These are phyloP conservation scores for Emydura subglobosa DNA, from an alignment of 2,113 vertebrate genomes.

Conservation along the genomic window DNA sequence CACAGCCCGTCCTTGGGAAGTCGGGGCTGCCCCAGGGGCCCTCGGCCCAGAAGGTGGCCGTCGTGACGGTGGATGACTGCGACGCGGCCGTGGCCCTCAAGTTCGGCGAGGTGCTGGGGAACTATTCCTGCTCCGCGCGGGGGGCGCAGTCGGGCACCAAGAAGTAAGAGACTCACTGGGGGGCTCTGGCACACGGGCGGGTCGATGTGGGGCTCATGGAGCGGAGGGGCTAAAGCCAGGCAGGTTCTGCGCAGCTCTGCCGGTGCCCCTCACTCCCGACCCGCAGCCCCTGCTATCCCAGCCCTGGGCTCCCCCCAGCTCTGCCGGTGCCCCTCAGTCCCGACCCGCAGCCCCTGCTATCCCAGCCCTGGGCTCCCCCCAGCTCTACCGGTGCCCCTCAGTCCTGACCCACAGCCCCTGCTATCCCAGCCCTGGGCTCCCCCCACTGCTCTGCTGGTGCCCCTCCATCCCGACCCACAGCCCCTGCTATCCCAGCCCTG, in stretches of 20 bases:
- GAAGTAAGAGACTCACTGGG: conserved; percentile 81
- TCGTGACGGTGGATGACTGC: conserved; percentile 92
- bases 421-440: not conserved
- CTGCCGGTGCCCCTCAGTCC: too few species aligned
- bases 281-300: not conserved
- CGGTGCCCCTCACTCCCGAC: not conserved
- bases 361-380: not conserved
- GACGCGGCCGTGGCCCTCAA: conserved; percentile 89
- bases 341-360: not conserved
- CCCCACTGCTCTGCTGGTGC: not conserved
- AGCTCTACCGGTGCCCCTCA: not conserved
- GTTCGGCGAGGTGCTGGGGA: conserved; percentile 88
- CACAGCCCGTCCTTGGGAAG: conserved; percentile 88
- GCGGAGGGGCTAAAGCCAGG: not conserved
- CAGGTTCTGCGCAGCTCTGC: not conserved
- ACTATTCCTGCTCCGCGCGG: conserved; percentile 93
- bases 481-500: not conserved
- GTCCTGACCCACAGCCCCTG: not conserved
- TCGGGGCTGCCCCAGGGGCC: conserved; percentile 91
- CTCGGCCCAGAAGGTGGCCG: conserved; percentile 93
- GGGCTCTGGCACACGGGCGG: not conserved
- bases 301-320: not conserved
- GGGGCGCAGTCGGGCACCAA: conserved; percentile 94
- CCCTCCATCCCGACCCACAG: not conserved
- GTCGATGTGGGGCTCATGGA: not conserved